These are phyloP conservation scores for Centrocercus urophasianus DNA, from an alignment of 2,113 vertebrate genomes.

Conservation along the genomic window DNA sequence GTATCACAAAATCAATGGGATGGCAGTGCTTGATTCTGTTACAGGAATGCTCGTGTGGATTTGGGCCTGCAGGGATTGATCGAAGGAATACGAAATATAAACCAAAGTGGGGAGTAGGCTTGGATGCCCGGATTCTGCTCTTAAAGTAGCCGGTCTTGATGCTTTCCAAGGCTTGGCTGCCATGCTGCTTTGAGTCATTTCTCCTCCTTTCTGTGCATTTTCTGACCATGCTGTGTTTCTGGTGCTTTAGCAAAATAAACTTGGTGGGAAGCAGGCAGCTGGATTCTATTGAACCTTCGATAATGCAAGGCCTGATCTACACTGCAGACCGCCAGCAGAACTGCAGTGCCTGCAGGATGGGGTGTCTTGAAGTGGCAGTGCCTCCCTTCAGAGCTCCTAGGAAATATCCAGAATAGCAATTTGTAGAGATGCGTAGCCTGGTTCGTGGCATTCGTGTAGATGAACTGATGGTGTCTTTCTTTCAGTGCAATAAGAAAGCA, in stretches of 20 bases:
- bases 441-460: not conserved
- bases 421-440: not conserved
- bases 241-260: not conserved
- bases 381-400: not conserved
- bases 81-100: not conserved
- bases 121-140: not conserved
- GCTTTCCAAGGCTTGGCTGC: not conserved
- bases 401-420: not conserved
- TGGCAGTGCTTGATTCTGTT: not conserved
- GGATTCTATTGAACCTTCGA: not conserved
- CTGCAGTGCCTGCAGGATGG: not conserved
- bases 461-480: slow-evolving; percentile 1
- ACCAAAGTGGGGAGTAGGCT: not conserved
- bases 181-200: not conserved
- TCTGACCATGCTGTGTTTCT: rapidly evolving
- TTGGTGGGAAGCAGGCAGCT: not conserved
- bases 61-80: not conserved
- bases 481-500: slow-evolving; percentile 96
- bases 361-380: not conserved
- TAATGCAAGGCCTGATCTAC: not conserved
- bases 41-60: not conserved
- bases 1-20: not conserved
- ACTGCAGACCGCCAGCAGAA: rapidly evolving
- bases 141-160: not conserved
- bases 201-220: not conserved